These are phyloP conservation scores for Bombycilla garrulus DNA, from an alignment of 2,113 vertebrate species.

Conservation along the genomic window DNA sequence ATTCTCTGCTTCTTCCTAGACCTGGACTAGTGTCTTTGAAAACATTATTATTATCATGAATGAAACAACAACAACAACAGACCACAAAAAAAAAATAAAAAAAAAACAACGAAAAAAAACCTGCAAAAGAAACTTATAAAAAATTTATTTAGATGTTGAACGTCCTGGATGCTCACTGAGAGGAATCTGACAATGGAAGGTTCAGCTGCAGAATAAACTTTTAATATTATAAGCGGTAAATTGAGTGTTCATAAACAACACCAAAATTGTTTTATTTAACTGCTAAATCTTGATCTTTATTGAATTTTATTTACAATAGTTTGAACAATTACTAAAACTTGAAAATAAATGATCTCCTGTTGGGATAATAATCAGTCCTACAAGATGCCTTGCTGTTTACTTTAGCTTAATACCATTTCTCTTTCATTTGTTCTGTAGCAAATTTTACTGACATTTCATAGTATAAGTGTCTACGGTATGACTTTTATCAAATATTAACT, in stretches of 20 bases:
- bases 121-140: background rate
- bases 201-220: background rate
- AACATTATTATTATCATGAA: background rate
- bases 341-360: background rate
- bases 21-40: background rate
- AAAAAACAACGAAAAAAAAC: rapidly evolving
- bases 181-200: background rate
- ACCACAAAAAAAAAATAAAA: rapidly evolving
- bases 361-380: constrained; percentile 10
- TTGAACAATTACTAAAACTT: background rate
- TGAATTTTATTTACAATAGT: background rate
- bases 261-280: background rate
- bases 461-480: background rate
- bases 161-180: background rate
- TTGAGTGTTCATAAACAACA: background rate
- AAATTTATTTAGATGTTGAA: background rate
- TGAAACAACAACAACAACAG: background rate
- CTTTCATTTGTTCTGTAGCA: constrained; percentile 16
- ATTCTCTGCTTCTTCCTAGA: background rate
- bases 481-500: constrained; percentile 8
- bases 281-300: background rate
- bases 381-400: background rate
- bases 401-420: background rate
- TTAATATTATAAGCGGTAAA: background rate
- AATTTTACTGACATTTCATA: constrained; percentile 4